Conservation (phyloP, 2,888 invertebrate genomes). For the Cryptosula pallasiana region DNA sequence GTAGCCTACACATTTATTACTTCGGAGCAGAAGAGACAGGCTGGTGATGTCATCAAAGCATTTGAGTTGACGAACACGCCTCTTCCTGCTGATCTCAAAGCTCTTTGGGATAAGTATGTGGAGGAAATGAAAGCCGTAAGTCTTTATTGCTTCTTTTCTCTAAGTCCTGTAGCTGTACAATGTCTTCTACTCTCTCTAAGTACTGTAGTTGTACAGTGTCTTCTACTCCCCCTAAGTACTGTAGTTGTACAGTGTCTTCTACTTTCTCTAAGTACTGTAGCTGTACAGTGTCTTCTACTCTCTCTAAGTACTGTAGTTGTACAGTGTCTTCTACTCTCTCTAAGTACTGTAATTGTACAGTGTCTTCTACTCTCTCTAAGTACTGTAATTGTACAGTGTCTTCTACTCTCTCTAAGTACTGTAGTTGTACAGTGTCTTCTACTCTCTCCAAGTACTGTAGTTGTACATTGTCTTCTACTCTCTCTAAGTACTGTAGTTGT, state of each 20-base stretch:
- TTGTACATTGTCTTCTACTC: not conserved
- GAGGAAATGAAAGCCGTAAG: slow-evolving; percentile 81
- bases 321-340: not conserved
- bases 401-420: not conserved
- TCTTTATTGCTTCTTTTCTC: slow-evolving; percentile 27
- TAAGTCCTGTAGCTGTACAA: not conserved
- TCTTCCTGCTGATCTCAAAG: slow-evolving; percentile 72
- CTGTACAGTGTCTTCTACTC: not conserved
- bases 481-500: not conserved
- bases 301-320: not conserved
- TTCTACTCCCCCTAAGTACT: not conserved
- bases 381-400: not conserved
- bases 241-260: not conserved
- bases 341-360: not conserved
- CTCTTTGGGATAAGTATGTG: slow-evolving; percentile 69
- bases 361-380: not conserved
- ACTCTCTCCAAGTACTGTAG: not conserved
- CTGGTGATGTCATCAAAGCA: slow-evolving; percentile 87
- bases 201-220: not conserved
- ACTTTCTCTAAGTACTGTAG: not conserved
- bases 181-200: not conserved
- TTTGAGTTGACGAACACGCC: slow-evolving; percentile 75
- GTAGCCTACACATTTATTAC: slow-evolving; percentile 95
- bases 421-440: not conserved
- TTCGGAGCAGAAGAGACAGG: slow-evolving; percentile 85